These are phyloP conservation scores for Cheilosia grossa DNA, from an alignment of 2,888 invertebrate species.

Conservation along the genomic window DNA sequence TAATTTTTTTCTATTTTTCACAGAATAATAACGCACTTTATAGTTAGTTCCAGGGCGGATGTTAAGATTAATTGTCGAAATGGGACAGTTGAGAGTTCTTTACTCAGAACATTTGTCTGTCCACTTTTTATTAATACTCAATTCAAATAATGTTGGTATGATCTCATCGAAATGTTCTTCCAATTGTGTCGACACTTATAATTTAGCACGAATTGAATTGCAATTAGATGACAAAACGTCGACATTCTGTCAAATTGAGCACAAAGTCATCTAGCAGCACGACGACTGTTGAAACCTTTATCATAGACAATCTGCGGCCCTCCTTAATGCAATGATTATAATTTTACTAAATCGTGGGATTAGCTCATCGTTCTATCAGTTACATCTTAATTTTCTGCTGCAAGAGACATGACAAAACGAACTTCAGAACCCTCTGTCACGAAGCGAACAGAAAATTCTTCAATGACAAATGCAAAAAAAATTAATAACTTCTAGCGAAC, in stretches of 20 bases:
- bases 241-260: constrained; percentile 40
- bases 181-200: constrained; percentile 16
- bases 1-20: too few relatives aligned
- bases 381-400: constrained; percentile 58
- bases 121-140: too few relatives aligned
- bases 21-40: too few relatives aligned
- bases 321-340: constrained; percentile 42
- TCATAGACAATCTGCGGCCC: constrained; percentile 10
- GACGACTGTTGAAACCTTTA: constrained; percentile 32
- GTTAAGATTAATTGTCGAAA: too few relatives aligned
- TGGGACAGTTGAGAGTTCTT: too few relatives aligned
- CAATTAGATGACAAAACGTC: constrained; percentile 17
- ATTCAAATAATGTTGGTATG: background rate
- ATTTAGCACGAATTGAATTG: constrained; percentile 8
- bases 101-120: too few relatives aligned
- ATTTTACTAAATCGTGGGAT: constrained; percentile 66
- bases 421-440: constrained; percentile 52
- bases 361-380: constrained; percentile 64
- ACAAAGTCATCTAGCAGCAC: constrained; percentile 44
- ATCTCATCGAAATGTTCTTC: background rate
- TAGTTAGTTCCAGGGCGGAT: too few relatives aligned
- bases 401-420: constrained; percentile 46
- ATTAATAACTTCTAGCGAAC: constrained; percentile 35
- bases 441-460: constrained; percentile 38
- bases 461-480: constrained; percentile 2